Evolutionary conservation across 1,140 invertebrate species (phyloP).

Genomic region (Acromyrmex charruanus): DNA sequence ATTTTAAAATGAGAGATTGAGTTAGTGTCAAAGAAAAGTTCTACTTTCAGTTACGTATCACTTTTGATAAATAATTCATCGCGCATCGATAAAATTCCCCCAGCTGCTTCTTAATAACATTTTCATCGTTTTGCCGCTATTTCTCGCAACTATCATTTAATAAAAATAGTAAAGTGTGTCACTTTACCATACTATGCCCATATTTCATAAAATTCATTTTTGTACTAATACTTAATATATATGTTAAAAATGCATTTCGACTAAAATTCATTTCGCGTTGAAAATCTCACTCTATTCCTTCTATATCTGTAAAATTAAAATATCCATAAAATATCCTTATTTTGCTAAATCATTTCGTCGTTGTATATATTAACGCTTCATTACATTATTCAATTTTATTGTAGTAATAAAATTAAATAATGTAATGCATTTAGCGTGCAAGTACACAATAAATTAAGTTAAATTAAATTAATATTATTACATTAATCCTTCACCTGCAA

Average conservation of each 20-base stretch:
- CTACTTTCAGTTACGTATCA: slow-evolving; percentile 17
- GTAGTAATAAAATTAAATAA: no score
- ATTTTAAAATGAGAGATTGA: slow-evolving; percentile 25
- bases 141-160: slow-evolving; percentile 2
- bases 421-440: no score
- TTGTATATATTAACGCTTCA: not conserved
- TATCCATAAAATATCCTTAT: not conserved
- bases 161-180: not conserved
- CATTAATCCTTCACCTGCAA: no score
- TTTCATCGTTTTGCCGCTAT: slow-evolving; percentile 2
- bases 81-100: slow-evolving; percentile 34
- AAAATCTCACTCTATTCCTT: not conserved
- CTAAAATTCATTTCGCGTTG: no score
- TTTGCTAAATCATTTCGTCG: not conserved
- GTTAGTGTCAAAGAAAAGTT: slow-evolving; percentile 1
- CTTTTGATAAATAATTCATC: slow-evolving; percentile 51
- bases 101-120: slow-evolving; percentile 19
- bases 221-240: not conserved
- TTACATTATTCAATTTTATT: not conserved
- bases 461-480: no score
- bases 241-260: not conserved
- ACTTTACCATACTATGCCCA: no score
- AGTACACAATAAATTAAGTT: no score
- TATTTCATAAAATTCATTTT: not conserved
- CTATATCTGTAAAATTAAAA: not conserved